Evolutionary conservation across 2,888 invertebrate genomes (phyloP).

Genomic region (Clivina fossor): DNA sequence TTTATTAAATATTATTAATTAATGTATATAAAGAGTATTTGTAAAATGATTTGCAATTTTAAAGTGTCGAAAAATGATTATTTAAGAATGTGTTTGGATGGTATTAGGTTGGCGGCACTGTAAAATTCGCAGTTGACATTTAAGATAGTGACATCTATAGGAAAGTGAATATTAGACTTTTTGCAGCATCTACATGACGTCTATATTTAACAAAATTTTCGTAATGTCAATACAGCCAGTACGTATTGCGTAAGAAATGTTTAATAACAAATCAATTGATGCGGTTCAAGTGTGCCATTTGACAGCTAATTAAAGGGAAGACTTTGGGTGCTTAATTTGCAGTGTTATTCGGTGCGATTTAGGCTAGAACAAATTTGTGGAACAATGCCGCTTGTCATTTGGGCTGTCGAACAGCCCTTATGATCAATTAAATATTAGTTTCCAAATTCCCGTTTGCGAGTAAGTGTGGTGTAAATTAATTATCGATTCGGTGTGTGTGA

Average conservation of each 20-base stretch:
- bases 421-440: too few relatives aligned
- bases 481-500: too few relatives aligned
- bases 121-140: slow-evolving; percentile 22
- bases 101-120: slow-evolving; percentile 29
- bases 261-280: slow-evolving; percentile 25
- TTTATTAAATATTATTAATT: too few relatives aligned
- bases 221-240: slow-evolving; percentile 39
- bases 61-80: too few relatives aligned
- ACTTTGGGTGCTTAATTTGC: too few relatives aligned
- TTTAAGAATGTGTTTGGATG: background rate
- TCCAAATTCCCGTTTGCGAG: too few relatives aligned
- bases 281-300: slow-evolving; percentile 9
- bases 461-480: background rate
- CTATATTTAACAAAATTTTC: slow-evolving; percentile 28
- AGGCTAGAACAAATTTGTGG: slow-evolving; percentile 5
- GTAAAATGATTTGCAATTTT: too few relatives aligned
- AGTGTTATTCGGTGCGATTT: slow-evolving; percentile 9
- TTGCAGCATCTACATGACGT: slow-evolving; percentile 28
- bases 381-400: slow-evolving; percentile 19
- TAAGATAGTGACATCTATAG: slow-evolving; percentile 16
- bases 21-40: too few relatives aligned
- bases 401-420: slow-evolving; percentile 12
- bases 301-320: slow-evolving; percentile 15
- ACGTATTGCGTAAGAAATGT: slow-evolving; percentile 36
- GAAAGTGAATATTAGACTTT: slow-evolving; percentile 22